Base-by-base conservation (phyloP, 2,888 invertebrate genomes). In the Orchestes rusci region DNA sequence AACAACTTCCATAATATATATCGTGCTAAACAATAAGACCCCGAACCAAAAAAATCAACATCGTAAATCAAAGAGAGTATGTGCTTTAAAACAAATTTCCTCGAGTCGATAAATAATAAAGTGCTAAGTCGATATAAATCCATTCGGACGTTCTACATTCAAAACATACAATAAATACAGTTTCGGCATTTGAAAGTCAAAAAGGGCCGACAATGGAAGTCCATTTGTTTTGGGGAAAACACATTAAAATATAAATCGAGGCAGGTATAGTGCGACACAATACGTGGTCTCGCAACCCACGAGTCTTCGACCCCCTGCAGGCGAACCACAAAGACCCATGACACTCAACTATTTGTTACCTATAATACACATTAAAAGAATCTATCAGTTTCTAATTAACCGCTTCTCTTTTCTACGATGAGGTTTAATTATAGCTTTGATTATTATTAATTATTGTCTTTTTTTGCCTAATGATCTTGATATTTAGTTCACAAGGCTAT, bases 141-240 rank as follows among this genome's bases (percentile, higher is more conserved):
- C 59, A 58, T 57, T 58, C 58, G 58, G 64, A 63, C 63, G 60
- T 61, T 61, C 60, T 58, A 62, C 63, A 65, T 64, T 64, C 62
- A 64, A 62, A 65, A 66, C 65, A 64, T 61, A 62, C 63, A 64
- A 66, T 64, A 64, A 65, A 65, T 66, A 65, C 59, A 52, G 58
- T 61, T 62, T 65, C 64, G 64, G 64, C 62, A 55, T 63, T 48
- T 57, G 58, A 57, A 62, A 62, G 59, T 60, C 62, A 43, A 64
- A 66, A 67, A 60, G 62, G 52, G 56, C 67, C 66, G 66, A 64
- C 66, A 62, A 63, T 61, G 61, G 64, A 57, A 60, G 59, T 61
- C 62, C 67, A 68, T 68, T 68, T 67, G 67, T 69, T 69, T 69
- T 67, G 64, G 64, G 63, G 57, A 61, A 67, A 67, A 65, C 66